These are phyloP conservation scores for Archilochus colubris DNA, from an alignment of 2,113 vertebrate species.

Conservation along the genomic window DNA sequence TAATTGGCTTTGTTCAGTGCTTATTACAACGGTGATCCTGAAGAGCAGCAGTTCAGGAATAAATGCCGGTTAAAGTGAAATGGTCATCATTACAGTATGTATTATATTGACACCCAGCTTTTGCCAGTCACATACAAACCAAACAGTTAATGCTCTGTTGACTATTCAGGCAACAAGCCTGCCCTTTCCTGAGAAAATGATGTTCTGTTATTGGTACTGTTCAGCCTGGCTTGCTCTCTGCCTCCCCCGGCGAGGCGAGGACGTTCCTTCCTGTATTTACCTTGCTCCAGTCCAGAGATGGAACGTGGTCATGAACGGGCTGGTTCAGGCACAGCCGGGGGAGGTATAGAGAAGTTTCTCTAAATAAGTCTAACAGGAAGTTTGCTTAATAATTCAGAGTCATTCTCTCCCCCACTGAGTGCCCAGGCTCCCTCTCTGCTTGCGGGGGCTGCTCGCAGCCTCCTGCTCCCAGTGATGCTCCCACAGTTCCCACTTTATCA, in stretches of 20 bases:
- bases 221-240: not conserved
- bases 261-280: not conserved
- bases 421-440: not conserved
- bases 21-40: conserved; percentile 74
- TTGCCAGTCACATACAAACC: conserved; percentile 46
- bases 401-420: not conserved
- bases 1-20: conserved; percentile 61
- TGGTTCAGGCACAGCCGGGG: not conserved
- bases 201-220: not conserved
- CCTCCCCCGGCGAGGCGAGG: not conserved
- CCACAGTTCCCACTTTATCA: not conserved
- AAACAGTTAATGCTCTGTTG: conserved; percentile 37
- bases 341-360: not conserved
- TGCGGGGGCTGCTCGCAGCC: not conserved
- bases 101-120: conserved; percentile 27
- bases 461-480: not conserved
- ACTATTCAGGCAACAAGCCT: conserved; percentile 43
- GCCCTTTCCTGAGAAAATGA: conserved; percentile 44
- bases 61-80: conserved; percentile 50
- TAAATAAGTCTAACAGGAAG: not conserved
- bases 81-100: conserved; percentile 45
- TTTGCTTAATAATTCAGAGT: not conserved
- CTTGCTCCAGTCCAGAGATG: not conserved
- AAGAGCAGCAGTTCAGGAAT: conserved; percentile 73
- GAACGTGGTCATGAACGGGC: not conserved